Conservation (phyloP, 2,113 vertebrate genomes). For the Paradisaea rubra region DNA sequence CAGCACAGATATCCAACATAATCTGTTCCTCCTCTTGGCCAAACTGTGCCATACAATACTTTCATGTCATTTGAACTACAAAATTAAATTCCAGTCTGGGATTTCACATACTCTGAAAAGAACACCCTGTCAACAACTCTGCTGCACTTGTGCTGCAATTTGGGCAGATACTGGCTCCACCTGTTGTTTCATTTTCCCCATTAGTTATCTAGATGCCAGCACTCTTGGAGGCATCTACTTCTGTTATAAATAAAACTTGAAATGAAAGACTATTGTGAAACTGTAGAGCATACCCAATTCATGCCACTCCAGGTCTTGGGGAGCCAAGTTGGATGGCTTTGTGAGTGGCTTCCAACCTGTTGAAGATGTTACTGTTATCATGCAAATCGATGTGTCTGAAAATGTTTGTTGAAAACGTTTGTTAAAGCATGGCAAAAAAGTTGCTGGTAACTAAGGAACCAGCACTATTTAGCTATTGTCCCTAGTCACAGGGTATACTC, state of each 20-base stretch:
- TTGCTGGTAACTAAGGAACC: background rate
- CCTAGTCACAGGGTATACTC: background rate
- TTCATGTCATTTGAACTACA: background rate
- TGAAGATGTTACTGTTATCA: background rate
- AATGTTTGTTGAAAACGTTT: background rate
- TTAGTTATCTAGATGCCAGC: background rate
- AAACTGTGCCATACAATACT: background rate
- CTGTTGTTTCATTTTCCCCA: background rate
- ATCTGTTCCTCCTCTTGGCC: background rate
- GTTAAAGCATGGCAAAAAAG: background rate
- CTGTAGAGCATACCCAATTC: background rate
- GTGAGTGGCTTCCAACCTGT: background rate
- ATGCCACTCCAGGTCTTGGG: background rate
- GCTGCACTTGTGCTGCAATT: background rate
- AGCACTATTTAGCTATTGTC: background rate
- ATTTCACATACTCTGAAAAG: background rate
- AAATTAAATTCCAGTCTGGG: background rate
- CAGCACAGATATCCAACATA: background rate
- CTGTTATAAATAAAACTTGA: conserved; percentile 11
- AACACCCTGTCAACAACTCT: background rate
- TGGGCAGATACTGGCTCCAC: background rate
- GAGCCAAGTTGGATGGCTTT: background rate
- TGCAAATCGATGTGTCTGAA: background rate
- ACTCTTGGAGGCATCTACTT: background rate
- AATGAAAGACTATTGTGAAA: background rate